Conservation (phyloP, 2,113 vertebrate genomes). For the Scortum barcoo region DNA sequence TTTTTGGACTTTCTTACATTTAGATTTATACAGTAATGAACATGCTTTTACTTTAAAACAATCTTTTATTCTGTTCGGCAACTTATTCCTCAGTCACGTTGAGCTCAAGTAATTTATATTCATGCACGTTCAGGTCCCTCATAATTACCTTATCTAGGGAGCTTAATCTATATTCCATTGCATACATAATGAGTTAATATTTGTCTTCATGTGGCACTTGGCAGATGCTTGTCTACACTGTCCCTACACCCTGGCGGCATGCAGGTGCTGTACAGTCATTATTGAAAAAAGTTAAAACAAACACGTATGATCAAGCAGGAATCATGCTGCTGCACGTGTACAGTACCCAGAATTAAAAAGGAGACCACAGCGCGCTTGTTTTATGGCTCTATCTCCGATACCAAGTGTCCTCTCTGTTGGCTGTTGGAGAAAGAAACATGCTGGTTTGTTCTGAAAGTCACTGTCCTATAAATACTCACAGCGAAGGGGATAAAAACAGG, state of each 20-base stretch:
- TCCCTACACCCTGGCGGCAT: constrained; percentile 6
- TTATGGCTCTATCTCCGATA: constrained; percentile 21
- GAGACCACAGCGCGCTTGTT: not conserved
- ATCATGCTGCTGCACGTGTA: not conserved
- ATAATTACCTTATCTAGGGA: constrained; percentile 66
- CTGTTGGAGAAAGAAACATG: constrained; percentile 28
- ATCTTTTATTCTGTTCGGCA: constrained; percentile 36
- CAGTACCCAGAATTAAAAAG: not conserved
- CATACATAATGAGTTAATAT: constrained; percentile 68
- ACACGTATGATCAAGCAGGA: constrained; percentile 18
- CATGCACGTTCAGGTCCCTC: constrained; percentile 49
- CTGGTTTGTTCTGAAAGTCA: constrained; percentile 9
- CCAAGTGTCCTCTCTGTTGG: constrained; percentile 29
- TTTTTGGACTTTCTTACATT: not conserved
- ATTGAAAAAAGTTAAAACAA: constrained; percentile 18
- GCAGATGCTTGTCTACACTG: constrained; percentile 28
- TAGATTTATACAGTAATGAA: not conserved
- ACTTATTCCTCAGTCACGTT: constrained; percentile 32
- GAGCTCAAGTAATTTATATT: constrained; percentile 64
- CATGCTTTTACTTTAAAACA: constrained; percentile 16
- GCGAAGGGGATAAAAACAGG: constrained; percentile 13
- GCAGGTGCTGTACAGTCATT: not conserved
- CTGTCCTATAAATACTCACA: constrained; percentile 39
- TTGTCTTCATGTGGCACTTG: constrained; percentile 49
- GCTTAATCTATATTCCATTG: constrained; percentile 62